Conservation (phyloP, 2,888 invertebrate genomes). For the Stenurella melanura region DNA sequence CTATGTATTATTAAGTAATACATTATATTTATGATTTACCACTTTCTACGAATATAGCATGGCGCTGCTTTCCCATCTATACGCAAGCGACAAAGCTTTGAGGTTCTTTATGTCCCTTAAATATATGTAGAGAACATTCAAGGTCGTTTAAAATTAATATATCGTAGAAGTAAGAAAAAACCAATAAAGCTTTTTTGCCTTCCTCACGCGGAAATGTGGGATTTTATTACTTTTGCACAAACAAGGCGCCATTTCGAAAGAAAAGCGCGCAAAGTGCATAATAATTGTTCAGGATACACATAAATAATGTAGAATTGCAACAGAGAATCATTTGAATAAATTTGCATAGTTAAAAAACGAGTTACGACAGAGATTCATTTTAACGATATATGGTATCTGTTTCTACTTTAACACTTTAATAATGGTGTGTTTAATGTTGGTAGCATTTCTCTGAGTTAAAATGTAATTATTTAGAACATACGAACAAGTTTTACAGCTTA, state of each 20-base stretch:
- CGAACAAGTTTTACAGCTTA: slow-evolving; percentile 34
- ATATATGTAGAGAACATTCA: no score
- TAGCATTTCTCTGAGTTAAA: slow-evolving; percentile 19
- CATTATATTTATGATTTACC: no score
- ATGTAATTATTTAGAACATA: slow-evolving; percentile 17
- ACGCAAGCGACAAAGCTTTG: no score
- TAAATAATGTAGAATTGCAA: background rate
- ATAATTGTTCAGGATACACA: background rate
- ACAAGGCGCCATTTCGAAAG: background rate
- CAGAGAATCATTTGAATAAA: background rate
- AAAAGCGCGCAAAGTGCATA: background rate
- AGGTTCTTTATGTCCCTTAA: no score
- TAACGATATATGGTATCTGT: slow-evolving; percentile 10
- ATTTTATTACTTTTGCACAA: background rate
- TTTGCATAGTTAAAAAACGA: background rate
- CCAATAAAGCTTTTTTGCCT: background rate
- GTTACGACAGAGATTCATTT: slow-evolving; percentile 7
- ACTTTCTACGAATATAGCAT: no score
- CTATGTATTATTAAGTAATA: no score
- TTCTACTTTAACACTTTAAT: slow-evolving; percentile 5
- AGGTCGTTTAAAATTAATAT: no score
- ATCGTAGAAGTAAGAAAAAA: background rate
- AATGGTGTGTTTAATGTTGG: background rate
- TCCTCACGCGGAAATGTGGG: background rate
- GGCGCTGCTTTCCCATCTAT: no score